Evolutionary conservation across 2,888 invertebrate genomes (phyloP).

Genomic region (Ferrisia virgata): DNA sequence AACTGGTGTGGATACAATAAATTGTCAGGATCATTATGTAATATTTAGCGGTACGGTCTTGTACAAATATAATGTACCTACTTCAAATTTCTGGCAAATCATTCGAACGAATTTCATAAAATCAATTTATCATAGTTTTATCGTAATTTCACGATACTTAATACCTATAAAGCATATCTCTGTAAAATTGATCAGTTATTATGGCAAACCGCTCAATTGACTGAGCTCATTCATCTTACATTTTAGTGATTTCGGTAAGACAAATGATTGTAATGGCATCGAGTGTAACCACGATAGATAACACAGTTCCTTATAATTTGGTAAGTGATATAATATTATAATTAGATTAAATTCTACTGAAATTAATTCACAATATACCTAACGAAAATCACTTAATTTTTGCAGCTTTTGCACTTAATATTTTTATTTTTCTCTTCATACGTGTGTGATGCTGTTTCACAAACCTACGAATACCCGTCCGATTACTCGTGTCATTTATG

Average conservation of each 20-base stretch:
- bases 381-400: background rate
- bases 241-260: background rate
- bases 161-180: background rate
- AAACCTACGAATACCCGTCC: background rate
- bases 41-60: background rate
- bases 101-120: background rate
- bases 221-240: background rate
- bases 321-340: background rate
- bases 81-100: background rate
- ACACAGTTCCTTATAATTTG: background rate
- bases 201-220: background rate
- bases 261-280: background rate
- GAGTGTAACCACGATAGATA: background rate
- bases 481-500: conserved; percentile 15
- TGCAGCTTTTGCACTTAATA: background rate
- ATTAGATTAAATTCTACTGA: background rate
- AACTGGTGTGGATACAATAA: background rate
- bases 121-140: background rate
- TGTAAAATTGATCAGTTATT: background rate
- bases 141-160: background rate
- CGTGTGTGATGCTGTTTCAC: background rate
- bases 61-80: background rate
- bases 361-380: background rate
- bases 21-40: background rate
- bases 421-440: background rate